Evolutionary conservation across 2,888 invertebrate genomes (phyloP), one percentile per base, ranked within the genome.

Genomic region (Synergus itoensis): DNA sequence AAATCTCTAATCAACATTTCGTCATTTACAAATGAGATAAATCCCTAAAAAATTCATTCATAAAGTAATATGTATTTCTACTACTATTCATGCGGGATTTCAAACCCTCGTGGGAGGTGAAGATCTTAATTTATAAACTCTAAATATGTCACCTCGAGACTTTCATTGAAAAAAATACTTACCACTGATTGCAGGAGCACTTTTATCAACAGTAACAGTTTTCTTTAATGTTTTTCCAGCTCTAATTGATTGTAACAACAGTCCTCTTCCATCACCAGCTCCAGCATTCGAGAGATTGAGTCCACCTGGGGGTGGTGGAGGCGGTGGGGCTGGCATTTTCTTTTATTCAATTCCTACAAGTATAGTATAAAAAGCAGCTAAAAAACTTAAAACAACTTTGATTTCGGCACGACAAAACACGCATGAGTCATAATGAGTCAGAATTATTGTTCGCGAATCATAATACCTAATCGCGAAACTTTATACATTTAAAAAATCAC

Each of bases 191-290:
- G 94, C 91, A 0, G 98, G 98, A 77, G 95, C 96, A 94, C 98
- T 98, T 92, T 97, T 96, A 91, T 98, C 98, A 88, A 96, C 96
- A n/a, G 98, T 98, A 0, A 95, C 95, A 77, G 97, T 94, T 93
- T 98, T 98, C 92, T 97, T 98, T 84, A 98, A 93, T 88, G 94
- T 94, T 77, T 96, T 93, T 79, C 98, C 98, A 91, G 96, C 96
- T 87, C 97, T 95, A 88, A 98, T 98, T 14, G 97, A 97, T 88
- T 95, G 95, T 64, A 98, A 93, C 80, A 98, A 93, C 69, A 96
- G 95, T 87, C 94, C 94, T 89, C 97, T 93, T 82, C 94, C 93
- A 64, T 94, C 92, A 0, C 93, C 91, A n/a, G 92, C 90, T 78
- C 92, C 89, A 11, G 89, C 84, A 87, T 94, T 93, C 1, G 94